Percentiles rank a stretch among this genome's conserved stretches.
These are phyloP conservation scores for Coracopsis vasa DNA, from an alignment of 2,113 vertebrate species.

Conservation along the genomic window DNA sequence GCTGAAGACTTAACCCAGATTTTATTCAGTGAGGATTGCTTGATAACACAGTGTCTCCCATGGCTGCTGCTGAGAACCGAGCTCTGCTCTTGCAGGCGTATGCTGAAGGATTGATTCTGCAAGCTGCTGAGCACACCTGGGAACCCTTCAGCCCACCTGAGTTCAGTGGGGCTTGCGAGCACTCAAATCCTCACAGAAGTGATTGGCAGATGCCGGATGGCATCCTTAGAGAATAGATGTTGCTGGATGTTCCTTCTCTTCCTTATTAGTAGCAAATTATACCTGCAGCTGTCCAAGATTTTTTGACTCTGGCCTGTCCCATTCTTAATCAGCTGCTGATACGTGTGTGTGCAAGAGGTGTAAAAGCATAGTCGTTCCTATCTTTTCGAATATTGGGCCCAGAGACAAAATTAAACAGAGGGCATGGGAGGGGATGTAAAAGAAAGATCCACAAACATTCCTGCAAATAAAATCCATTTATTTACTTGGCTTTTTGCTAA, in stretches of 20 bases:
- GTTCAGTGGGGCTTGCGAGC: not conserved
- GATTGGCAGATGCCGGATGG: conserved; percentile 39
- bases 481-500: conserved; percentile 9
- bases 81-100: not conserved
- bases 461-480: conserved; percentile 36
- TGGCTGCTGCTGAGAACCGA: not conserved
- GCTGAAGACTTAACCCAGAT: conserved; percentile 26
- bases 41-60: not conserved
- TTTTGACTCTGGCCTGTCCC: conserved; percentile 12
- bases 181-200: conserved; percentile 25
- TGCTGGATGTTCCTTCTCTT: conserved; percentile 28
- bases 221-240: conserved; percentile 26
- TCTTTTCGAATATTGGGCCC: not conserved
- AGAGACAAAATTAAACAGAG: not conserved
- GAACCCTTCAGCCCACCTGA: conserved; percentile 44
- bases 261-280: conserved; percentile 53
- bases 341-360: not conserved
- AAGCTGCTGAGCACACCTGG: conserved; percentile 12
- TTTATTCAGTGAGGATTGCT: not conserved
- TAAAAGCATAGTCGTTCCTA: not conserved
- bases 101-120: not conserved
- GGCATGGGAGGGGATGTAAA: not conserved
- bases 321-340: conserved; percentile 28
- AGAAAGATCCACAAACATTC: not conserved
- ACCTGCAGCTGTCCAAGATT: conserved; percentile 28